Percentiles rank a stretch among this genome's conserved stretches.
phyloP scores from a whole-genome alignment of 1,140 invertebrate genomes.

The Centruroides vittatus region DNA sequence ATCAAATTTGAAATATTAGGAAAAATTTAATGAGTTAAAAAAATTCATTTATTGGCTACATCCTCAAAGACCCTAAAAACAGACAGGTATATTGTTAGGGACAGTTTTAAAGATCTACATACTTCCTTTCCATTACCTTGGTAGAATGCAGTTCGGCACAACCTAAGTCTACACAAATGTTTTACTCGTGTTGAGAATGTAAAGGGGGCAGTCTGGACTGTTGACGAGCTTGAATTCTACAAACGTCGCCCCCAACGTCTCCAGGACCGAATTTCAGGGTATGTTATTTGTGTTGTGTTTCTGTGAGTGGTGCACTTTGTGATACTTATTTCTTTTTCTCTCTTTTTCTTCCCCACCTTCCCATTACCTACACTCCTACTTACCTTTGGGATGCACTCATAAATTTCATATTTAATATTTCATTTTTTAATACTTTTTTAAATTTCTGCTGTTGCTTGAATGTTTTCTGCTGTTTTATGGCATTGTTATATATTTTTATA shows the following conservation, averaged over 20 bases:
- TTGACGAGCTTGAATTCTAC: slow-evolving; percentile 99
- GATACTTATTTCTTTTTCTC: slow-evolving; percentile 14
- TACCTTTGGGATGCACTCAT: no score
- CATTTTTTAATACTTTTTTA: no score
- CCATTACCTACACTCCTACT: background rate
- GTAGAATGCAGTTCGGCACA: slow-evolving; percentile 99
- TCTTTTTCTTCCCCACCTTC: slow-evolving; percentile 6
- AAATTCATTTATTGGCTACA: no score
- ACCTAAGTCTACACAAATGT: slow-evolving; percentile 99
- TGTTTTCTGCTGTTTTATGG: no score
- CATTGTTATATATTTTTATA: no score
- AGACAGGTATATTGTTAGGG: no score
- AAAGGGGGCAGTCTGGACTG: slow-evolving; percentile 99
- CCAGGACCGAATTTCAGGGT: slow-evolving; percentile 40
- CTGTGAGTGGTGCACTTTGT: background rate
- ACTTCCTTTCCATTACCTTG: background rate
- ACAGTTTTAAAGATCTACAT: no score
- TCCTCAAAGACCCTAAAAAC: no score
- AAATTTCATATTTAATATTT: no score
- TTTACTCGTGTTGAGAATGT: slow-evolving; percentile 99
- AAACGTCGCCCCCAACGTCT: slow-evolving; percentile 88
- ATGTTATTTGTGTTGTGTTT: slow-evolving; percentile 15
- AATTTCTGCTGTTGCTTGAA: no score
- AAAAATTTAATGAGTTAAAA: no score
- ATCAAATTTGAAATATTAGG: no score